phyloP scores from a whole-genome alignment of 2,113 vertebrate genomes.

The Gobiocypris rarus region DNA sequence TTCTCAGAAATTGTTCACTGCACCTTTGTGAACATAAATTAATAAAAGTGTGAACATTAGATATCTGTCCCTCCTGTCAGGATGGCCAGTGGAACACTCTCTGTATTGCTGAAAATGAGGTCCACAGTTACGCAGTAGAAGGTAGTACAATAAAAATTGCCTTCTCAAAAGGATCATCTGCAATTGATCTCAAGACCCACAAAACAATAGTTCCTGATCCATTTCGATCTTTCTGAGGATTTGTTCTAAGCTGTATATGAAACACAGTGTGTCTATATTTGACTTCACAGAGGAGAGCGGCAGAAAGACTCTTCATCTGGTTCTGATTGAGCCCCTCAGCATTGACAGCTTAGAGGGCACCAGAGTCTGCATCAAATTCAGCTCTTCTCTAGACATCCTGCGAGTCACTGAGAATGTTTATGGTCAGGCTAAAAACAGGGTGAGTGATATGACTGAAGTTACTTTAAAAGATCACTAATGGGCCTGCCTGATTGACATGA shows the following conservation, averaged over 20 bases:
- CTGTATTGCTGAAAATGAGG: constrained; percentile 83
- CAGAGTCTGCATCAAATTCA: constrained; percentile 83
- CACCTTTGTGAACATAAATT: not conserved
- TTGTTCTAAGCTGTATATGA: not conserved
- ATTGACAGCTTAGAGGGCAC: constrained; percentile 79
- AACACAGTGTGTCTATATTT: not conserved
- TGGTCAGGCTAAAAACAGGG: constrained; percentile 81
- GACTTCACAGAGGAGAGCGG: constrained; percentile 76
- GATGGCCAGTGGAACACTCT: constrained; percentile 92
- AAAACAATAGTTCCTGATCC: not conserved
- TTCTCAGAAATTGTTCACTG: too few species aligned
- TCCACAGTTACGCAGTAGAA: constrained; percentile 83
- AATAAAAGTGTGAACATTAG: not conserved
- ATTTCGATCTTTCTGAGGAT: not conserved
- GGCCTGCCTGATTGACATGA: too few species aligned
- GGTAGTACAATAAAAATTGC: constrained; percentile 72
- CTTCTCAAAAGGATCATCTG: not conserved
- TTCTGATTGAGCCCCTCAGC: constrained; percentile 75
- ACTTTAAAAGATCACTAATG: not conserved
- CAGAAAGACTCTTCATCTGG: constrained; percentile 79
- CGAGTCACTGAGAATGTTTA: constrained; percentile 77
- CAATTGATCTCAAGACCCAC: not conserved
- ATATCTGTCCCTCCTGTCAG: constrained; percentile 63
- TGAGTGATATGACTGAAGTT: constrained; percentile 66
- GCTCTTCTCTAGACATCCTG: constrained; percentile 84